Evolutionary conservation across 2,888 invertebrate species (phyloP), one percentile per base, ranked within the genome.

Genomic region (Hirtodrosophila trivittata): DNA sequence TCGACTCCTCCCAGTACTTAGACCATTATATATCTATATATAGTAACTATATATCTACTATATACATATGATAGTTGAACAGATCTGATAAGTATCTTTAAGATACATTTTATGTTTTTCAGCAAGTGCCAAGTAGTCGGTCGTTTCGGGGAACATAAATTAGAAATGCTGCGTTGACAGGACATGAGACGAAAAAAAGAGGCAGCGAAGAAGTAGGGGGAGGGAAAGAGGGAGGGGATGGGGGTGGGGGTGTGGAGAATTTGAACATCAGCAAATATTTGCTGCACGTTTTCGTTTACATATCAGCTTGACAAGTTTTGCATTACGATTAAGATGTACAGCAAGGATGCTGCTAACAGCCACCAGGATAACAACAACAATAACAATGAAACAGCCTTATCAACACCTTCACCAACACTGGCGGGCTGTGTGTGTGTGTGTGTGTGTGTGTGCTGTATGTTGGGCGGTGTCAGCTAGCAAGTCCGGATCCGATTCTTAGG

Each of bases 271-370:
- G 86, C 69, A 85, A 87, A 86, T 86, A 83, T 86, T 86, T 85
- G 73, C 70, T 52, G 82, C 82, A 83, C 82, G 82, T 83, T 81
- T 87, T 77, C 80, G 80, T 81, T 80, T 81, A 86, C 80, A 81
- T 80, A 81, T 81, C 86, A 81, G 76, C 81, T 73, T 81, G 86
- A 81, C 82, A 85, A 72, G 72, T 82, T 81, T 86, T 85, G 77
- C 85, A 81, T 82, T 85, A 82, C 87, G 87, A 83, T 83, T 83
- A 85, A 83, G 82, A 81, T 85, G 87, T 86, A 86, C 85, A 77
- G 68, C 72, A 42, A 26, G 50, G 69, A 55, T 45, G 47, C 41
- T 57, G 32, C 25, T 26, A 45, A 28, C 42, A 57, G n/a, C n/a
- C n/a, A n/a, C n/a, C n/a, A n/a, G n/a, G n/a, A 43, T 16, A 45